A percentile compares a stretch with the other conserved stretches of the same genome.
phyloP scores from a whole-genome alignment of 2,888 invertebrate genomes.

The Romanomermis culicivorax region DNA sequence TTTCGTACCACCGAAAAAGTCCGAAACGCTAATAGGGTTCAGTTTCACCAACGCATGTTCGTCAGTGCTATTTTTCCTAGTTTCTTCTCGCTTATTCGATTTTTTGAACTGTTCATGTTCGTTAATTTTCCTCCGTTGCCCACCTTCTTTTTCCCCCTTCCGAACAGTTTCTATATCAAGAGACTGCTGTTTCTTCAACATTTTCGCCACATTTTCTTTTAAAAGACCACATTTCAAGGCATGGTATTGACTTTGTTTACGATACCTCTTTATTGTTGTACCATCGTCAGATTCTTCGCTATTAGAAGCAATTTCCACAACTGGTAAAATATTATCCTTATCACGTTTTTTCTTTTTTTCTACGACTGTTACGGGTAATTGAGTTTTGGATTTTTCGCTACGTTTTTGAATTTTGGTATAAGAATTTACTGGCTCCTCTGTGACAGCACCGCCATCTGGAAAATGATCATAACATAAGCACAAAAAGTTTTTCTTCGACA shows the following conservation, averaged over 20 bases:
- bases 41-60: not conserved
- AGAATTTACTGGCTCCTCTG: too few species aligned
- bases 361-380: not conserved
- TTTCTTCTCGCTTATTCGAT: not conserved
- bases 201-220: not conserved
- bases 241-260: too few species aligned
- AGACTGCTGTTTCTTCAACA: not conserved
- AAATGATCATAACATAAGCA: too few species aligned
- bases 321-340: not conserved
- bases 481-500: too few species aligned
- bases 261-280: not conserved
- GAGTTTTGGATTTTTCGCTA: not conserved
- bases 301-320: not conserved
- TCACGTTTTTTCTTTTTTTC: not conserved
- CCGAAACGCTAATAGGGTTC: not conserved
- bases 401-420: not conserved
- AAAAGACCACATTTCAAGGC: not conserved
- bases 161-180: not conserved
- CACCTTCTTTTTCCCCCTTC: not conserved
- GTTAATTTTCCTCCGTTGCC: not conserved
- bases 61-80: too few species aligned
- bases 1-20: not conserved
- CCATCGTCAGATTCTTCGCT: not conserved
- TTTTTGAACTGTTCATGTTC: not conserved
- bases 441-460: too few species aligned